phyloP scores from a whole-genome alignment of 2,797 vertebrate species.

The Propithecus deckenii region DNA sequence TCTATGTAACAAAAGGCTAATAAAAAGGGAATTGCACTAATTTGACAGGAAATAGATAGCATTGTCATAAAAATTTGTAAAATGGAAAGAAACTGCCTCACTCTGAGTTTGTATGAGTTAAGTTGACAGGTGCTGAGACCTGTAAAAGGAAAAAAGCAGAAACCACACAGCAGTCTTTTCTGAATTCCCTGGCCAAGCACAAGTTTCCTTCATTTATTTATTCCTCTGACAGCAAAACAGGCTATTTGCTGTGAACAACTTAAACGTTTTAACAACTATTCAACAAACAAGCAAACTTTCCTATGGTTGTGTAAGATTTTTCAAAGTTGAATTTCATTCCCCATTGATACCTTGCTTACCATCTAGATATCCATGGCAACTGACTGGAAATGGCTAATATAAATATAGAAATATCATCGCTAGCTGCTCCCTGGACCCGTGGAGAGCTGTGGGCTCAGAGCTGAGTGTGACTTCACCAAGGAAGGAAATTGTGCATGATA shows the following conservation, averaged over 20 bases:
- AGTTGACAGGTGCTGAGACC: conserved; percentile 61
- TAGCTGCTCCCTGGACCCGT: background rate
- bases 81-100: conserved; percentile 59
- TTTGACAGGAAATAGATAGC: conserved; percentile 70
- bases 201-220: conserved; percentile 24
- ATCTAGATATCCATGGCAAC: conserved; percentile 61
- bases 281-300: conserved; percentile 59
- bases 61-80: conserved; percentile 67
- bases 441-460: background rate
- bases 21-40: conserved; percentile 60
- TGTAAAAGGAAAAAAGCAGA: background rate
- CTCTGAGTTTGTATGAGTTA: conserved; percentile 63
- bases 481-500: background rate
- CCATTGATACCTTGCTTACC: conserved; percentile 31
- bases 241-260: conserved; percentile 23
- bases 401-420: conserved; percentile 4
- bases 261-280: conserved; percentile 14
- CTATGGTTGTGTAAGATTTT: background rate
- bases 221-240: conserved; percentile 57
- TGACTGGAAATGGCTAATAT: conserved; percentile 45
- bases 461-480: background rate
- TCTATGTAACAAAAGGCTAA: conserved; percentile 57
- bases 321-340: conserved; percentile 30
- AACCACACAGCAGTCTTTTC: background rate
- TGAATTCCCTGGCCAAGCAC: conserved; percentile 38